Evolutionary conservation across 1,140 invertebrate species (phyloP).

Genomic region (Drosophila pseudoananassae): DNA sequence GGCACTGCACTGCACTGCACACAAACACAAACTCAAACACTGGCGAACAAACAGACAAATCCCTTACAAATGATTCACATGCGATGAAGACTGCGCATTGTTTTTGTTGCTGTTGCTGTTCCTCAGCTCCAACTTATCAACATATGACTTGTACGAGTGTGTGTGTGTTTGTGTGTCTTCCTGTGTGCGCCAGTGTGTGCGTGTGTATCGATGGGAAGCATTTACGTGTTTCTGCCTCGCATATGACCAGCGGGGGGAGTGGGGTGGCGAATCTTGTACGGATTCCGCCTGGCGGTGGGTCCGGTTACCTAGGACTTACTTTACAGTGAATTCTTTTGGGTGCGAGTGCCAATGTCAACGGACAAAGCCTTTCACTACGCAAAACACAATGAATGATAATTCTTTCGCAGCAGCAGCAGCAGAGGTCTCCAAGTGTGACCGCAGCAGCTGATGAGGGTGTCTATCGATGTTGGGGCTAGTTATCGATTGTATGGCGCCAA

Average conservation of each 20-base stretch:
- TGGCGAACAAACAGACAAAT: constrained; percentile 53
- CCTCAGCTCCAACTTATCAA: constrained; percentile 43
- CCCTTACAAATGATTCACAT: constrained; percentile 79
- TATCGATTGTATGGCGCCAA: constrained; percentile 25
- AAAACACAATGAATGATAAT: constrained; percentile 52
- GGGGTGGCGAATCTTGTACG: constrained; percentile 42
- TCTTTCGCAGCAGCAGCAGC: not conserved
- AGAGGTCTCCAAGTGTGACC: constrained; percentile 10
- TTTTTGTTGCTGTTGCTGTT: constrained; percentile 48
- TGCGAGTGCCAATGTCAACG: constrained; percentile 50
- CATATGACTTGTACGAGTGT: constrained; percentile 40
- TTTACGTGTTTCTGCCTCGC: constrained; percentile 30
- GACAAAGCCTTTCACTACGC: constrained; percentile 66
- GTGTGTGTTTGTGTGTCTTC: constrained; percentile 6
- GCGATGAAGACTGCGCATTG: constrained; percentile 32
- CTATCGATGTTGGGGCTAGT: constrained; percentile 4
- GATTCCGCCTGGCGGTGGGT: constrained; percentile 51
- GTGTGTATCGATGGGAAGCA: constrained; percentile 29
- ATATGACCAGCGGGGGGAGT: constrained; percentile 13
- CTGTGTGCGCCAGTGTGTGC: constrained; percentile 9
- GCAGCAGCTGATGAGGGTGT: not conserved
- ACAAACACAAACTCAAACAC: constrained; percentile 40
- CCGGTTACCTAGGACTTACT: constrained; percentile 60
- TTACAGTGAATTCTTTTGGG: constrained; percentile 55
- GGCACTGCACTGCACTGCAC: constrained; percentile 35